Percentiles rank a stretch among this genome's conserved stretches.
Conservation (phyloP, 2,888 invertebrate species). For the Dione juno region DNA sequence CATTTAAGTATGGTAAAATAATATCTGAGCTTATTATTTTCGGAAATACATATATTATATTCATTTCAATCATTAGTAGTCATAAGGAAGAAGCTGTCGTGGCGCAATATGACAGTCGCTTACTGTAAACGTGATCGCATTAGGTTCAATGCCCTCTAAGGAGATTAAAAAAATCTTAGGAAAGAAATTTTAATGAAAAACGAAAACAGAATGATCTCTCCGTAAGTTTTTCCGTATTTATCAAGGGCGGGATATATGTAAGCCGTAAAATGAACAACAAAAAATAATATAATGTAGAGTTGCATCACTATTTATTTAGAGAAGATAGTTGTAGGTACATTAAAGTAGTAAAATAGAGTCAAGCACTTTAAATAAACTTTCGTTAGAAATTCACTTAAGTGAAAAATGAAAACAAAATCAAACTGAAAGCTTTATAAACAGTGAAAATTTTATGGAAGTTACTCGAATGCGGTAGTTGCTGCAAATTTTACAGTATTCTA, state of each 20-base stretch:
- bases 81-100: no score
- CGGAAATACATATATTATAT: no score
- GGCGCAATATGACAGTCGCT: no score
- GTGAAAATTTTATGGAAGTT: slow-evolving; percentile 26
- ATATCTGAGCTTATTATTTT: no score
- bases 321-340: neutral
- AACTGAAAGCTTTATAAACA: slow-evolving; percentile 26
- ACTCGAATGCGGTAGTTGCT: slow-evolving; percentile 28
- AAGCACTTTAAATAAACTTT: slow-evolving; percentile 6
- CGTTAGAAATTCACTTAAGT: neutral
- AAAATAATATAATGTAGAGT: neutral
- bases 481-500: slow-evolving; percentile 38
- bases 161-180: no score
- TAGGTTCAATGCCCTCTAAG: no score
- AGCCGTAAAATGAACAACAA: neutral
- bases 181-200: no score
- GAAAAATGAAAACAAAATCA: slow-evolving; percentile 24
- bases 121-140: no score
- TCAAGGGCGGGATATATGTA: no score
- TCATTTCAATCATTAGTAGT: no score
- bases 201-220: no score
- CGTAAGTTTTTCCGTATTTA: no score
- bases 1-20: neutral
- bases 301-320: neutral
- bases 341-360: neutral